Base-by-base conservation (phyloP, 2,113 vertebrate species). In the Silurus asotus region DNA sequence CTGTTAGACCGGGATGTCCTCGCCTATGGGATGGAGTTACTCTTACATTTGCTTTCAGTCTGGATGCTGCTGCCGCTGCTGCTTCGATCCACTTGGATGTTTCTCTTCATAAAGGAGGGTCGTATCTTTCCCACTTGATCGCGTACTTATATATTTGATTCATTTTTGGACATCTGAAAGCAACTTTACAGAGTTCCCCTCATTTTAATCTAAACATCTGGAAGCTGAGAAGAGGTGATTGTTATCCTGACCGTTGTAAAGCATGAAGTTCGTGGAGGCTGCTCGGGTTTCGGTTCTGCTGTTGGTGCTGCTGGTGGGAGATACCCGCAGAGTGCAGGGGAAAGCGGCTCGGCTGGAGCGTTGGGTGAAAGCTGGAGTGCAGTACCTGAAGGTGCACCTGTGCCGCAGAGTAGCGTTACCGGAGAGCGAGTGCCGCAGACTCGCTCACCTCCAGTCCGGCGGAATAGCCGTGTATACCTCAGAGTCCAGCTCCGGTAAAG, bases 281-380 rank as follows among this genome's bases (percentile, higher is more conserved):
- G 72, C 82, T 28, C 84, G 89, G 48, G 76, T 91, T 19, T 90
- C 69, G 58, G 53, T 91, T 10, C 62, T 90, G 61, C 82, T 69
- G 20, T 91, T 45, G 67, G 82, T 93, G 87, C 82, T 94, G 14
- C 13, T 92, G 76, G 75, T 94, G 0, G 90, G 77, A 8, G 81
- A 77, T 55, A 87, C 75, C 14, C 62, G 82, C 69, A 89, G 87
- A 65, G 86, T 91, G 75, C 89, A 87, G 9, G 90, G 89, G 56
- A 89, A 88, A 82, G 77, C 85, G 23, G 82, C 88, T 15, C 92
- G 92, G 19, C 87, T 96, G 90, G 94, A 95, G 87, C 93, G 92
- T 59, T 95, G 94, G 95, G 95, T 94, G 10, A 93, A 92, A 56
- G 92, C 93, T 0, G 94, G 93, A 51, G 91, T 96, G 19, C 94